Evolutionary conservation across 2,797 vertebrate genomes (phyloP).

Genomic region (Ispidina lecontei): DNA sequence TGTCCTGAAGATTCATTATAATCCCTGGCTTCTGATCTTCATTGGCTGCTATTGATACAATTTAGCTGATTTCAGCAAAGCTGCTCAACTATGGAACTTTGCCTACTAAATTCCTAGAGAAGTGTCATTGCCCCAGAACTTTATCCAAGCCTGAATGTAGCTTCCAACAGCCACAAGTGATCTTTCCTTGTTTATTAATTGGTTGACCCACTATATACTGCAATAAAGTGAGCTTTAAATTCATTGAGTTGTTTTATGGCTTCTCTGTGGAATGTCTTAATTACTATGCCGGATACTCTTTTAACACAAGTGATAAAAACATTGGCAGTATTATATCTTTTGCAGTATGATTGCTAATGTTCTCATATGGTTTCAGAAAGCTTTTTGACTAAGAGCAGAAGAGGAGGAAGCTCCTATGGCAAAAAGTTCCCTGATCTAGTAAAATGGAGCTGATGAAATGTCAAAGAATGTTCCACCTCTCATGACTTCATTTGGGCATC

Average conservation of each 20-base stretch:
- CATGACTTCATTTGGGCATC: neutral
- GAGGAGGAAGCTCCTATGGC: neutral
- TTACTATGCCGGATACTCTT: neutral
- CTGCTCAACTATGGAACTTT: neutral
- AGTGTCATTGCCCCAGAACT: neutral
- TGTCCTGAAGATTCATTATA: neutral
- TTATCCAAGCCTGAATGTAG: neutral
- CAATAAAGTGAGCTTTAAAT: neutral
- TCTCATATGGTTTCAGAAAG: neutral
- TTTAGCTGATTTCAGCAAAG: neutral
- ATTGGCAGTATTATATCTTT: neutral
- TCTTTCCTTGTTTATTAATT: constrained; percentile 19
- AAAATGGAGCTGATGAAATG: neutral
- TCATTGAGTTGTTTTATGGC: neutral
- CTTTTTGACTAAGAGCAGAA: neutral
- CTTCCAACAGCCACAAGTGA: neutral
- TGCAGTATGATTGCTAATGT: neutral
- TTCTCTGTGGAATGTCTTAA: neutral
- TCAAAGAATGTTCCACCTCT: neutral
- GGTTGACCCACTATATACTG: neutral
- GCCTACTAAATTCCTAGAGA: neutral
- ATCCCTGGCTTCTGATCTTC: neutral
- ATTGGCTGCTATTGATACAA: neutral
- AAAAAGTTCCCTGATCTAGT: neutral
- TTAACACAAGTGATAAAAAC: neutral